Conservation (phyloP, 1,140 invertebrate species). For the Pogonomyrmex californicus region DNA sequence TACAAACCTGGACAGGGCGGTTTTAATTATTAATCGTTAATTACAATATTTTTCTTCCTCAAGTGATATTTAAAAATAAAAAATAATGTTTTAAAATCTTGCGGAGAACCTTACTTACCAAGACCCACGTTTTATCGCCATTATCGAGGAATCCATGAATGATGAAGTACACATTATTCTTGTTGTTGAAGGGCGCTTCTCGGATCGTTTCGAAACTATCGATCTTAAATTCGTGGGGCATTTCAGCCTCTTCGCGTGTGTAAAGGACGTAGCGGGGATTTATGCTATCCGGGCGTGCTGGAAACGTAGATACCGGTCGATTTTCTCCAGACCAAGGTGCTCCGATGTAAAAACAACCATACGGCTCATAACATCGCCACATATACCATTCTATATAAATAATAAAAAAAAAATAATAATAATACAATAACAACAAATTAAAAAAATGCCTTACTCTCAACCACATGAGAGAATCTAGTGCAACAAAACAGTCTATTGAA, state of each 20-base stretch:
- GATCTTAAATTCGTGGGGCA: slow-evolving; percentile 89
- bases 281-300: slow-evolving; percentile 89
- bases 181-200: slow-evolving; percentile 88
- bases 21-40: background rate
- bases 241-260: slow-evolving; percentile 87
- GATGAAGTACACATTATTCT: slow-evolving; percentile 91
- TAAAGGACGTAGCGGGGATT: slow-evolving; percentile 87
- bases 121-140: slow-evolving; percentile 93
- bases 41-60: background rate
- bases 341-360: slow-evolving; percentile 94
- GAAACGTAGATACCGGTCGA: slow-evolving; percentile 93
- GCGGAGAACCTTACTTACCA: slow-evolving; percentile 74
- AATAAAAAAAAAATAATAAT: slow-evolving; percentile 40
- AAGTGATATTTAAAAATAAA: background rate
- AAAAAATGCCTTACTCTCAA: no score
- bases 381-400: slow-evolving; percentile 83
- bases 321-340: slow-evolving; percentile 93
- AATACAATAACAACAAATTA: no score
- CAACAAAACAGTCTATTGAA: no score
- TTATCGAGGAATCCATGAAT: slow-evolving; percentile 95
- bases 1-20: no score
- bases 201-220: slow-evolving; percentile 89
- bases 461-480: no score
- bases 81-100: slow-evolving; percentile 1
- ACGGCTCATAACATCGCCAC: slow-evolving; percentile 91